Evolutionary conservation across 2,113 vertebrate species (phyloP), one percentile per base, ranked within the genome.

Genomic region (Syngnathus floridae): DNA sequence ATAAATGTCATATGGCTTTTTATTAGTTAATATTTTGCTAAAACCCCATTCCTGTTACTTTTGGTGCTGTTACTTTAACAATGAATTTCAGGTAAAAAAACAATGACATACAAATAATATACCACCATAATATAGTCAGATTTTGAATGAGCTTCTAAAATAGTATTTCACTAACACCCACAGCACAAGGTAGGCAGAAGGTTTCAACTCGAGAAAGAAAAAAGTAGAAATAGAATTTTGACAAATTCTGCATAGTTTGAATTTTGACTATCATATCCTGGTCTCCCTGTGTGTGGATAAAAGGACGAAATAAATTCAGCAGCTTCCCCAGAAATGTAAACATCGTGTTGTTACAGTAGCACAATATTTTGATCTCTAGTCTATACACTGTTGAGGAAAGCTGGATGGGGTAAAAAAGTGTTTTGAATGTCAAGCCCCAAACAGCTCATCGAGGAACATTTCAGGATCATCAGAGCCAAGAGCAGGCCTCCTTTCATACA

Each of bases 371-470:
- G 62, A 62, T 74, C 58, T 69, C 57, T 66, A 72, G 69, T 84
- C 64, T 85, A 66, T 82, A 66, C 80, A 74, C 69, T 60, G 61
- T 64, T 83, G 41, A 73, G 70, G 62, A 61, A 74, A 75, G 65
- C 64, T 59, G 31, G 62, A 64, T 46, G 52, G 37, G 71, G 71
- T 35, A 70, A 58, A 71, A 22, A 70, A 22, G 75, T 71, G 66
- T 57, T 80, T 78, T 84, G 74, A 83, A 82, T 80, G 36, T 69
- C 67, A 83, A 16, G 66, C 52, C 69, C 45, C 71, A 75, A 22
- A 79, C 77, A 76, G 71, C 67, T 71, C 80, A 75, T 66, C 66
- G 1, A 86, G 76, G 72, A 78, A 82, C 70, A 85, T 82, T 69
- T 76, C 69, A 77, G 65, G 65, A 65, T 81, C 72, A 72, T 77